Evolutionary conservation across 2,113 vertebrate species (phyloP).

Genomic region (Willisornis vidua): DNA sequence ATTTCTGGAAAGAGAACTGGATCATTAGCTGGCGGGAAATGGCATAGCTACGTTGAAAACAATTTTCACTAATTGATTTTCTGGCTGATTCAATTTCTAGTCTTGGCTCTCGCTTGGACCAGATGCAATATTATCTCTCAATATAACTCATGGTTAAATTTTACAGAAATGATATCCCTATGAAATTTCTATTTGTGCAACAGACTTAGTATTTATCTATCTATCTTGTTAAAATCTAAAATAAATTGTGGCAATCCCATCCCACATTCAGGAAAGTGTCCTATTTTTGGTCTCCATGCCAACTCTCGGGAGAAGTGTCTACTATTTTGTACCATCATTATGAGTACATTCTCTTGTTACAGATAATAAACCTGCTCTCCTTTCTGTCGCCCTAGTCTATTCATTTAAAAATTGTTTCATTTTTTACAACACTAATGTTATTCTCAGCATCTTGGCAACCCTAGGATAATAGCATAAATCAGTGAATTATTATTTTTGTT

Average conservation of each 20-base stretch:
- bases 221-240: slow-evolving; percentile 35
- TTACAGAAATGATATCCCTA: neutral
- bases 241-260: slow-evolving; percentile 42
- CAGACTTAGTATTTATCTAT: slow-evolving; percentile 28
- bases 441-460: slow-evolving; percentile 56
- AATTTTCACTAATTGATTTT: slow-evolving; percentile 20
- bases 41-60: neutral
- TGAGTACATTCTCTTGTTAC: neutral
- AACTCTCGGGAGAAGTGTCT: slow-evolving; percentile 39
- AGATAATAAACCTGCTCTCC: slow-evolving; percentile 52
- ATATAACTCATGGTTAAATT: neutral
- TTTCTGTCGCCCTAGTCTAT: neutral
- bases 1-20: neutral
- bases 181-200: slow-evolving; percentile 7
- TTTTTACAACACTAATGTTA: slow-evolving; percentile 48
- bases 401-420: slow-evolving; percentile 59
- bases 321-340: slow-evolving; percentile 61
- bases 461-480: slow-evolving; percentile 57
- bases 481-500: slow-evolving; percentile 69
- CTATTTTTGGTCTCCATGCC: slow-evolving; percentile 49
- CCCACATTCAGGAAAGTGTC: slow-evolving; percentile 15
- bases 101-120: neutral
- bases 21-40: neutral
- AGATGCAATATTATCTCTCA: neutral
- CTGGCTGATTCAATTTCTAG: neutral